A percentile compares a stretch with the other conserved stretches of the same genome.
Evolutionary conservation across 2,113 vertebrate species (phyloP).

Genomic region (Aphelocoma coerulescens): DNA sequence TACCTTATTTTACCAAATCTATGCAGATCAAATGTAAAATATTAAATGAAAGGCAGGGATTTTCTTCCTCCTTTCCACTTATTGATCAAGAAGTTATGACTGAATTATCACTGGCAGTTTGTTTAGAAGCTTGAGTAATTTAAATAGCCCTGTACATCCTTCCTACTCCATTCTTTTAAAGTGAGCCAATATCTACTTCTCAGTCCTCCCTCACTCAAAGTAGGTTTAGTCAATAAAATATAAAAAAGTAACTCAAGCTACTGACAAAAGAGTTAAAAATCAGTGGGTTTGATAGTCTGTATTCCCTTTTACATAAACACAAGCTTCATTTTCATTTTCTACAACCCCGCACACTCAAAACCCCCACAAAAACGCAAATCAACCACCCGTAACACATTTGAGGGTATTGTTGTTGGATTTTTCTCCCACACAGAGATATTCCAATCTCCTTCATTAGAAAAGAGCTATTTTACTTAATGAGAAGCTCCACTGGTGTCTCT

Average conservation of each 20-base stretch:
- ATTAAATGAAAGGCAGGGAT: slow-evolving; percentile 3
- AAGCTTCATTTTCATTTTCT: not conserved
- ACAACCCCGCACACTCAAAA: not conserved
- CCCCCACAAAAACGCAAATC: not conserved
- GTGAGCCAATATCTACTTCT: not conserved
- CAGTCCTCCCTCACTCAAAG: not conserved
- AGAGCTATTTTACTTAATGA: not conserved
- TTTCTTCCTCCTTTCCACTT: slow-evolving; percentile 31
- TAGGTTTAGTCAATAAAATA: not conserved
- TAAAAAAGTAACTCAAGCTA: not conserved
- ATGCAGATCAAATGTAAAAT: slow-evolving; percentile 63
- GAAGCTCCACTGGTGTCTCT: not conserved
- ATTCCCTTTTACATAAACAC: not conserved
- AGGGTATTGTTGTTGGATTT: not conserved
- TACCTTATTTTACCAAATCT: slow-evolving; percentile 52
- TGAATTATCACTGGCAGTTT: slow-evolving; percentile 48
- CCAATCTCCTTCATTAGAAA: not conserved
- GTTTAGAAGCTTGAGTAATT: slow-evolving; percentile 58
- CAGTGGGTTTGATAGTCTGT: not conserved
- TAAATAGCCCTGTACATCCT: slow-evolving; percentile 27
- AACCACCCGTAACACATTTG: not conserved
- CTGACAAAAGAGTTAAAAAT: not conserved
- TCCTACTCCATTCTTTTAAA: not conserved
- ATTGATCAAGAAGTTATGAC: slow-evolving; percentile 47
- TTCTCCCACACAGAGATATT: not conserved